Percentiles rank a stretch among this genome's conserved stretches.
Evolutionary conservation across 2,797 vertebrate species (phyloP).

Genomic region (Tapera naevia): DNA sequence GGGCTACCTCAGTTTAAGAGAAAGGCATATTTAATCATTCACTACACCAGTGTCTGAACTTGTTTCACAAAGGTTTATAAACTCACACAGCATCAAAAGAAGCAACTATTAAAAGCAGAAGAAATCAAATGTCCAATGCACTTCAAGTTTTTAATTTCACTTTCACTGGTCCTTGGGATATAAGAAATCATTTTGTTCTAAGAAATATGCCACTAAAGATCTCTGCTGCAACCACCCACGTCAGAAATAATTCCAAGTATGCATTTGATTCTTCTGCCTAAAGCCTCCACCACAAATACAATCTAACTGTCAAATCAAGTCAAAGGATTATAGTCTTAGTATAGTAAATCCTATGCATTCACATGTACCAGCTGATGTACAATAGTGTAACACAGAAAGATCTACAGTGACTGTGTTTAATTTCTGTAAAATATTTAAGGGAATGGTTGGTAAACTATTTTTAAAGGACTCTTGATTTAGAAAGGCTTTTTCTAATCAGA

Average conservation of each 20-base stretch:
- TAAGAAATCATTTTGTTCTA: constrained; percentile 5
- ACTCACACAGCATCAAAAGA: not conserved
- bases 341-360: constrained; percentile 46
- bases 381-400: not conserved
- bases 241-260: constrained; percentile 63
- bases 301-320: constrained; percentile 65
- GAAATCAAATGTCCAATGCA: not conserved
- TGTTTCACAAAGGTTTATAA: not conserved
- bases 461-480: not conserved
- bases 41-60: not conserved
- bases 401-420: not conserved
- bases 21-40: not conserved
- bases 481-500: not conserved
- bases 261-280: constrained; percentile 40
- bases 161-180: constrained; percentile 3
- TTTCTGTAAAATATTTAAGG: constrained; percentile 10
- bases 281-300: constrained; percentile 37
- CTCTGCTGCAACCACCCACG: not conserved
- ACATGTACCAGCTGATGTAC: constrained; percentile 20
- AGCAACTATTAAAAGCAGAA: not conserved
- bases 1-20: not conserved
- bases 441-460: not conserved
- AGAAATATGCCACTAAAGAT: constrained; percentile 45
- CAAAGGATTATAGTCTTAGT: constrained; percentile 54
- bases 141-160: constrained; percentile 40